These are phyloP conservation scores for Aulostomus chinensis DNA, from an alignment of 2,797 vertebrate species.

Conservation along the genomic window DNA sequence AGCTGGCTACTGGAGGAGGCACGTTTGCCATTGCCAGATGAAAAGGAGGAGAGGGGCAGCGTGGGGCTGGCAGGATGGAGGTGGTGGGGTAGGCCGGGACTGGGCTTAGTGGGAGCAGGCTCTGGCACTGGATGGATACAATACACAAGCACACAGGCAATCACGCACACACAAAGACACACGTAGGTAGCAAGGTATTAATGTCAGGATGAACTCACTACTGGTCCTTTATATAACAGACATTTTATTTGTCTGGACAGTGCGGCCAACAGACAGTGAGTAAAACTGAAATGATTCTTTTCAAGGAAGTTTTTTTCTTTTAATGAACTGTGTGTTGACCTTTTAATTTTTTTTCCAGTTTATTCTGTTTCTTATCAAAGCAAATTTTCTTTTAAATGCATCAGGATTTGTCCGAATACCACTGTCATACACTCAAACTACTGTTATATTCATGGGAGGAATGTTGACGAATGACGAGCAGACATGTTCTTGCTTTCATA, in stretches of 20 bases:
- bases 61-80: constrained; percentile 83
- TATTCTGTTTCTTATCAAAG: neutral
- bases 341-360: too few species aligned
- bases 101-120: constrained; percentile 87
- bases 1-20: constrained; percentile 82
- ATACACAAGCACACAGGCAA: constrained; percentile 51
- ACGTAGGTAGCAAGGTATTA: constrained; percentile 60
- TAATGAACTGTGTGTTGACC: too few species aligned
- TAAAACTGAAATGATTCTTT: neutral
- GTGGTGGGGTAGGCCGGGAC: constrained; percentile 87
- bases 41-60: constrained; percentile 87
- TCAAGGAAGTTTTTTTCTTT: too few species aligned
- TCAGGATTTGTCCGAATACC: too few species aligned
- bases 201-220: constrained; percentile 25
- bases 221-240: constrained; percentile 25
- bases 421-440: too few species aligned
- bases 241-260: neutral
- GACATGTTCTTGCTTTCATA: too few species aligned
- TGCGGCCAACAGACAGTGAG: neutral
- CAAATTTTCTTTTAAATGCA: neutral
- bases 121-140: constrained; percentile 89
- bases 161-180: constrained; percentile 48
- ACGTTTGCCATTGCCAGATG: constrained; percentile 83
- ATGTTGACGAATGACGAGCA: too few species aligned
- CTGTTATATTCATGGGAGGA: too few species aligned